Conservation (phyloP, 2,888 invertebrate species). For the Caenorhabditis becei region DNA sequence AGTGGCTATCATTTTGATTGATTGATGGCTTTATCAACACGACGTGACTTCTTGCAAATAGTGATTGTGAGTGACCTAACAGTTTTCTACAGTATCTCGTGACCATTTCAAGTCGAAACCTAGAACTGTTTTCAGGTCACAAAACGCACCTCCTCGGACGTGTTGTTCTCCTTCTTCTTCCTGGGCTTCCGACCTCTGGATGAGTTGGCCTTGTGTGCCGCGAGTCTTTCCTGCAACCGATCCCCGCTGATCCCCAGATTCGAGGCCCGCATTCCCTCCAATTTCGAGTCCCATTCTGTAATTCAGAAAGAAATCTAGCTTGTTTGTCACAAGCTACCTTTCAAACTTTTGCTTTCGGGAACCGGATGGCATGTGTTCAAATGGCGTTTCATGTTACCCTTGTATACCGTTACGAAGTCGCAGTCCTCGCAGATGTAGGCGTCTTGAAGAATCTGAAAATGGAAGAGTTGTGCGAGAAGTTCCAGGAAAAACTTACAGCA, state of each 20-base stretch:
- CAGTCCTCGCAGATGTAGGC: conserved; percentile 79
- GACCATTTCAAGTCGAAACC: no score
- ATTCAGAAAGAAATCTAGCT: background rate
- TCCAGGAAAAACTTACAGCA: conserved; percentile 2
- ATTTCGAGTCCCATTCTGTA: conserved; percentile 68
- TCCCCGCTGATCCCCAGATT: conserved; percentile 71
- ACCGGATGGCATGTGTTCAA: conserved; percentile 73
- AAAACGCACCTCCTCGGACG: conserved; percentile 45
- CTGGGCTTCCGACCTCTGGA: conserved; percentile 72
- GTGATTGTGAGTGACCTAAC: background rate
- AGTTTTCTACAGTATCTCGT: conserved; percentile 1
- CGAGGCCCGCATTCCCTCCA: conserved; percentile 73
- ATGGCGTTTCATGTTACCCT: conserved; percentile 81
- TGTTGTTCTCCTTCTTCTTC: conserved; percentile 62
- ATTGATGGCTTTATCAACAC: background rate
- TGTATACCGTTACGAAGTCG: conserved; percentile 79
- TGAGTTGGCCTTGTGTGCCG: conserved; percentile 71
- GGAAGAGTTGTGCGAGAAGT: conserved; percentile 2
- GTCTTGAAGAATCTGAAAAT: conserved; percentile 62
- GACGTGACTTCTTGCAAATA: background rate
- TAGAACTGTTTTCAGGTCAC: no score
- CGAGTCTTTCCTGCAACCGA: conserved; percentile 65
- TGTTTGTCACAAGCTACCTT: conserved; percentile 30
- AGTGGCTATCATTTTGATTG: background rate
- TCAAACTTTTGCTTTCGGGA: conserved; percentile 68